A percentile compares a stretch with the other conserved stretches of the same genome.
phyloP scores from a whole-genome alignment of 2,888 invertebrate species.

The Epirrita christyi region DNA sequence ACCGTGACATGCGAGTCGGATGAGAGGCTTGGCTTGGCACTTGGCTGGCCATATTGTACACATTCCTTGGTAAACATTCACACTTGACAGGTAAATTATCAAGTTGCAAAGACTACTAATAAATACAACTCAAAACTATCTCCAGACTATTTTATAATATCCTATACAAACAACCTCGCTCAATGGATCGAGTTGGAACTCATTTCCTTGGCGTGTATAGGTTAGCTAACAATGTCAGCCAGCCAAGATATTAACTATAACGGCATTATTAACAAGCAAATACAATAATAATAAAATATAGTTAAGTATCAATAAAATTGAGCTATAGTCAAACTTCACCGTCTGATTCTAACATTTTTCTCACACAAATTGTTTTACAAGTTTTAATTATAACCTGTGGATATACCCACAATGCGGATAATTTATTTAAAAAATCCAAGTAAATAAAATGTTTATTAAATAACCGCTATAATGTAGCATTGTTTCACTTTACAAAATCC shows the following conservation, averaged over 20 bases:
- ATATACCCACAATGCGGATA: too few relatives aligned
- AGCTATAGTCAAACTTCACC: conserved; percentile 72
- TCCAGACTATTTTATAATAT: neutral
- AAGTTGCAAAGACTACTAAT: conserved; percentile 31
- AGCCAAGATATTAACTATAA: conserved; percentile 52
- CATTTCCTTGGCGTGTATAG: conserved; percentile 2
- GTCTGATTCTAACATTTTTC: conserved; percentile 44
- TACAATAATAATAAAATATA: conserved; percentile 62
- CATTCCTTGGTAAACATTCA: neutral
- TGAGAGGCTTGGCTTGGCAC: conserved; percentile 5
- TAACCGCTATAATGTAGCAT: too few relatives aligned
- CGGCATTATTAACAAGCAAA: conserved; percentile 71
- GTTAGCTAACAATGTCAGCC: conserved; percentile 32
- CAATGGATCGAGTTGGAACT: neutral
- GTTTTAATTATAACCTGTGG: conserved; percentile 21
- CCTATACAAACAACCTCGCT: neutral
- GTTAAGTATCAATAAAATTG: conserved; percentile 80
- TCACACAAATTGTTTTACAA: conserved; percentile 29
- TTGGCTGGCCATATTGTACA: conserved; percentile 14
- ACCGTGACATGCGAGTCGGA: neutral
- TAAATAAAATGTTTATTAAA: too few relatives aligned
- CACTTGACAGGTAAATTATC: conserved; percentile 35
- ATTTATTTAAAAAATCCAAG: too few relatives aligned
- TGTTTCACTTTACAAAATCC: too few relatives aligned
- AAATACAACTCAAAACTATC: conserved; percentile 6